phyloP scores from a whole-genome alignment of 2,113 vertebrate genomes.

The Platichthys stellatus region DNA sequence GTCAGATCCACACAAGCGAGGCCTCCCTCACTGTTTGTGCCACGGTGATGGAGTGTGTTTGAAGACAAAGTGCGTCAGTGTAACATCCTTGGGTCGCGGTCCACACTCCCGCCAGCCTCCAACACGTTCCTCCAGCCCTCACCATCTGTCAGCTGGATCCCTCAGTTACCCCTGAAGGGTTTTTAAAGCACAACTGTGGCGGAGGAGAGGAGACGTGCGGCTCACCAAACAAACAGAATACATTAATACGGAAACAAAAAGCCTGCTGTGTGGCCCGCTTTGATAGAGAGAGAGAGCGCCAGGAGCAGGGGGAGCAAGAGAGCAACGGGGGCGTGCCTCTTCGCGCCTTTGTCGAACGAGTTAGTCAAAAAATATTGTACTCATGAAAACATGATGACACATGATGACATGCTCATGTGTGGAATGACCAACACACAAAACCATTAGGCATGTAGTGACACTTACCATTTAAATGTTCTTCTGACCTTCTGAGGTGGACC shows the following conservation, averaged over 20 bases:
- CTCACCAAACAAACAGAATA: constrained; percentile 65
- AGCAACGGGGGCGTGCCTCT: not conserved
- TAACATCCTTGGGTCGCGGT: constrained; percentile 26
- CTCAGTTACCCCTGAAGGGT: constrained; percentile 32
- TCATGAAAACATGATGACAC: constrained; percentile 12
- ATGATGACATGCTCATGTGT: not conserved
- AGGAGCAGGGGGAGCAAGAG: constrained; percentile 4
- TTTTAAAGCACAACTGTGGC: constrained; percentile 22
- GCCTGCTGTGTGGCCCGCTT: constrained; percentile 49
- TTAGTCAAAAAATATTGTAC: constrained; percentile 1
- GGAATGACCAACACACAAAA: not conserved
- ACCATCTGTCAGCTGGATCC: constrained; percentile 60
- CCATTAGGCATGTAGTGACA: too few relatives aligned
- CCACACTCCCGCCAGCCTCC: constrained; percentile 22
- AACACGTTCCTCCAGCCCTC: constrained; percentile 27
- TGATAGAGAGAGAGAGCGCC: constrained; percentile 23
- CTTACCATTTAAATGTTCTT: too few relatives aligned
- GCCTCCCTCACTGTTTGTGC: too few relatives aligned
- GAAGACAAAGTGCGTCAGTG: constrained; percentile 40
- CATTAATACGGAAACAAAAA: constrained; percentile 65
- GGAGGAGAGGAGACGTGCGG: constrained; percentile 39
- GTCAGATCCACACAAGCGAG: not conserved
- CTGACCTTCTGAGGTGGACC: too few relatives aligned
- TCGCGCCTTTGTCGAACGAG: not conserved
- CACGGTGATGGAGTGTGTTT: constrained; percentile 25